Evolutionary conservation across 2,113 vertebrate species (phyloP).

Genomic region (Chlorodrepanis virens): DNA sequence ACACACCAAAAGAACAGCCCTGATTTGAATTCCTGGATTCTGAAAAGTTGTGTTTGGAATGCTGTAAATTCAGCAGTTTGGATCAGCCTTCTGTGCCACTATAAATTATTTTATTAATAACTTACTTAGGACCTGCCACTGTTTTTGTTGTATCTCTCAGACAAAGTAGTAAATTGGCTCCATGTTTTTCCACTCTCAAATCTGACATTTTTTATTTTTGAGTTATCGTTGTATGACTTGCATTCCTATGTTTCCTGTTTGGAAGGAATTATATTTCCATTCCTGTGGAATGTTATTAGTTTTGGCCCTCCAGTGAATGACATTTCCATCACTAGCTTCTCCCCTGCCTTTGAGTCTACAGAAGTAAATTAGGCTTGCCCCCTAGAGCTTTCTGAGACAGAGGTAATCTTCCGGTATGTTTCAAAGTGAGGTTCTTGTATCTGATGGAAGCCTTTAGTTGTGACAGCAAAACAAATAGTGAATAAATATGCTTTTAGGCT

Average conservation of each 20-base stretch:
- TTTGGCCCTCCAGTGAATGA: not conserved
- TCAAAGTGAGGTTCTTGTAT: not conserved
- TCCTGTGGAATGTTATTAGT: not conserved
- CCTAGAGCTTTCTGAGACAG: not conserved
- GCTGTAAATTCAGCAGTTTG: not conserved
- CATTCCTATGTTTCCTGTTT: not conserved
- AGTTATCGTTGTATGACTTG: not conserved
- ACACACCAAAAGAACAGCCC: not conserved
- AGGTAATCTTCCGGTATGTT: not conserved
- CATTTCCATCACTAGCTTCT: constrained; percentile 3
- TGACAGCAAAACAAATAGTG: constrained; percentile 1
- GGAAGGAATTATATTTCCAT: not conserved
- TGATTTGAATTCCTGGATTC: not conserved
- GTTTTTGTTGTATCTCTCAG: not conserved
- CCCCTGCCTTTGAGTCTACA: not conserved
- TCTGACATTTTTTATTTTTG: not conserved
- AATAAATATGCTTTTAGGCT: constrained; percentile 7
- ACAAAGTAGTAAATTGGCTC: not conserved
- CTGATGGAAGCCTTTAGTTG: not conserved
- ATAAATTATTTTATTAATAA: not conserved
- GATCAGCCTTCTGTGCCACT: not conserved
- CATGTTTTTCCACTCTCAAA: not conserved
- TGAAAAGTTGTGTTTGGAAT: not conserved
- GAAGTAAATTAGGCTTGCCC: constrained; percentile 5
- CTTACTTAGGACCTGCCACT: not conserved